phyloP scores from a whole-genome alignment of 2,888 invertebrate genomes.

The Nudaria mundana region DNA sequence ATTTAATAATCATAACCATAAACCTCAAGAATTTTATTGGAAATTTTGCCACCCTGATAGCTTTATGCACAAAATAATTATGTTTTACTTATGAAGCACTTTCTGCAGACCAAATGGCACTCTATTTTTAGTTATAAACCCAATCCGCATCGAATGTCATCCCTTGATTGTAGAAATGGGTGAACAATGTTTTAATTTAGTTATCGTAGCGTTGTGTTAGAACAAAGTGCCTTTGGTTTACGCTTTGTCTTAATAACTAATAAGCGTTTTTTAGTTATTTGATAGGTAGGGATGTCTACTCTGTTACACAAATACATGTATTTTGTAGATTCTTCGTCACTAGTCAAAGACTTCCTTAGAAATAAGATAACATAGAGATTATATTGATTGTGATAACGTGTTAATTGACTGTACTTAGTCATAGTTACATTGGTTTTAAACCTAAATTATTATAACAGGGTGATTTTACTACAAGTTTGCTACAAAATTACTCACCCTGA shows the following conservation, averaged over 20 bases:
- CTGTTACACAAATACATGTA: conserved; percentile 6
- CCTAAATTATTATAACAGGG: conserved; percentile 39
- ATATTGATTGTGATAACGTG: conserved; percentile 51
- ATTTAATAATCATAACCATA: too few relatives aligned
- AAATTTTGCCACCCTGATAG: too few relatives aligned
- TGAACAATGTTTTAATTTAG: conserved; percentile 13
- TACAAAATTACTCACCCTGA: conserved; percentile 4
- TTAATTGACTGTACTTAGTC: conserved; percentile 40
- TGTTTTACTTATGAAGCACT: too few relatives aligned
- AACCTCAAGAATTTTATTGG: too few relatives aligned
- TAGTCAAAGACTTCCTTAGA: conserved; percentile 41
- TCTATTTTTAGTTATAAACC: conserved; percentile 25
- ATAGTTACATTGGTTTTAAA: conserved; percentile 50
- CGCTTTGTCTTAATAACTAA: too few relatives aligned
- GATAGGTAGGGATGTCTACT: not conserved
- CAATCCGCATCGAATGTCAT: conserved; percentile 25
- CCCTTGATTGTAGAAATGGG: conserved; percentile 13
- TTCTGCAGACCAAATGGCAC: too few relatives aligned
- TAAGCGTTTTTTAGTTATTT: conserved; percentile 1
- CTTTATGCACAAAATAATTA: too few relatives aligned
- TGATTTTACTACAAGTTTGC: conserved; percentile 18
- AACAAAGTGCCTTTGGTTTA: too few relatives aligned
- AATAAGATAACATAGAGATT: conserved; percentile 34
- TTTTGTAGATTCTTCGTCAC: conserved; percentile 20
- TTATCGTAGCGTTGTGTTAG: conserved; percentile 10